Evolutionary conservation across 2,113 vertebrate species (phyloP), one percentile per base, ranked within the genome.

Genomic region (Acanthochromis polyacanthus): DNA sequence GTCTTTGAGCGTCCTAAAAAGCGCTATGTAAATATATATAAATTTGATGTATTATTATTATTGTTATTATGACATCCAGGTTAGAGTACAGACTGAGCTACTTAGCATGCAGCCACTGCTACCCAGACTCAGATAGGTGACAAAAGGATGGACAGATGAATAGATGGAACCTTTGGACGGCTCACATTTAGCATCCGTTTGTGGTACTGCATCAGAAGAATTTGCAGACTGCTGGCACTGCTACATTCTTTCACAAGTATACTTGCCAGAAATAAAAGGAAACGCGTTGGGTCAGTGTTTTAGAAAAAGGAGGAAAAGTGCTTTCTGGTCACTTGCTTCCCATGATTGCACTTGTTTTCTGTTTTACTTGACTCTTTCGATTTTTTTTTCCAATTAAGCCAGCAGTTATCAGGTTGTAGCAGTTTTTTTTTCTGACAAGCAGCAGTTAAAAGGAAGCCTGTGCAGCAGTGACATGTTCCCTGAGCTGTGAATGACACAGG

Each of bases 181-280:
- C 11, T 43, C 12, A 15, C 11, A 43, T 43, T 43, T 43, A 43
- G 40, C 40, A 43, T 12, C 12, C 15, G 14, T 43, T 43, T 43
- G 40, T 43, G 12, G 40, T 14, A 43, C 10, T 43, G 40, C 40
- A 43, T 43, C 3, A 3, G 12, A 43, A 15, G 40, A 12, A 43
- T 12, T 15, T 43, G n/a, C 38, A 32, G 38, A 36, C 23, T 32
- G 19, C 19, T 56, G 20, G 25, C 28, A 14, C 72, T 58, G 5
- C 23, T 48, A 15, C 14, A 7, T 28, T n/a, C 20, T 51, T 59
- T 15, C 19, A 23, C 17, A 15, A 28, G 45, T 11, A 16, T 36
- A 77, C 46, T 69, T 77, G 64, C 15, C 0, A 3, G 28, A 59
- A 51, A 53, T 9, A 36, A 58, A 45, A 51, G 45, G 11, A 60